Evolutionary conservation across 2,113 vertebrate species (phyloP), one percentile per base, ranked within the genome.

Genomic region (Hippoglossus stenolepis): DNA sequence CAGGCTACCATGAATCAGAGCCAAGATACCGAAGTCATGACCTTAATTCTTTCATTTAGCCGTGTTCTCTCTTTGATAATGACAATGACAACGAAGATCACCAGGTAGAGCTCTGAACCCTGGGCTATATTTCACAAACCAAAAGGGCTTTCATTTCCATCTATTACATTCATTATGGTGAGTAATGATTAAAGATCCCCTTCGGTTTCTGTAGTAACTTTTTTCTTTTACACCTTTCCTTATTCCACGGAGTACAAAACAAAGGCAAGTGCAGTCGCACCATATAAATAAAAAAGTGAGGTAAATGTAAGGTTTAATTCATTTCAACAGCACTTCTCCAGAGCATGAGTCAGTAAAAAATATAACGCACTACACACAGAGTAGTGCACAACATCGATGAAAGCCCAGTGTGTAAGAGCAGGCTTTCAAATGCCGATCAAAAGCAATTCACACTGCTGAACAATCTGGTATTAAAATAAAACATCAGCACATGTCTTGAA

Each of bases 41-140:
- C 88, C 85, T 56, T 84, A 89, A 89, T 86, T 87, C 85, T 84
- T 57, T 90, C 77, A 85, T 90, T 92, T 81, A 88, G 77, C 69
- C 35, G 11, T 69, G 78, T 69, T 87, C 82, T 20, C 18, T 72
- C 77, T 87, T 75, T 84, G 81, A 91, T 89, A 85, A 91, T 85
- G 77, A 85, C 83, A 83, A 65, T 83, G 83, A 84, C 75, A 66
- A 75, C 63, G 65, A 58, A 70, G 59, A 74, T 73, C 61, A 87
- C 65, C 75, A 80, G 79, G 71, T 84, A 65, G 5, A 10, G 28
- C 63, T 63, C 12, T 26, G 12, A 73, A 72, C 70, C 78, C 20
- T 51, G 56, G 45, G 45, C 59, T 78, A 79, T 89, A 81, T 75
- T 83, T 90, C 77, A 83, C 65, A 23, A 66, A 65, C 35, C 67